phyloP scores from a whole-genome alignment of 2,113 vertebrate genomes.

The Sturnira hondurensis region DNA sequence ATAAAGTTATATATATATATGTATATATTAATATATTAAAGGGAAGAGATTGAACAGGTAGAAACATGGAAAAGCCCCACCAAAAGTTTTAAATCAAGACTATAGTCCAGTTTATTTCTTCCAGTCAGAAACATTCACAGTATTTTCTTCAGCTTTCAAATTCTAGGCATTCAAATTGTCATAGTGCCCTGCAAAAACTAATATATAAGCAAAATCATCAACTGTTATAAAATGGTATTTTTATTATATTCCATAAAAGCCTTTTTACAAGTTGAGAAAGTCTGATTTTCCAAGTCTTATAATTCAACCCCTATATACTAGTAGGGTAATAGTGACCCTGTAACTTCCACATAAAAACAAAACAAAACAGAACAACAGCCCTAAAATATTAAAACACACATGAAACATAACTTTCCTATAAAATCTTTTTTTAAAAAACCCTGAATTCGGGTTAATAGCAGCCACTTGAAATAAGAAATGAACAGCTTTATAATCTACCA shows the following conservation, averaged over 20 bases:
- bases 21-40: not conserved
- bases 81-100: constrained; percentile 46
- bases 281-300: not conserved
- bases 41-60: not conserved
- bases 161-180: constrained; percentile 78
- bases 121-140: constrained; percentile 59
- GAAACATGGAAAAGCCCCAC: constrained; percentile 43
- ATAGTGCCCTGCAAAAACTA: constrained; percentile 89
- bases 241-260: not conserved
- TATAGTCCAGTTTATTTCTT: constrained; percentile 63
- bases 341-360: not conserved
- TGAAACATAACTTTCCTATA: not conserved
- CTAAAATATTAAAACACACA: not conserved
- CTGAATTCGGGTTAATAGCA: not conserved
- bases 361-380: not conserved
- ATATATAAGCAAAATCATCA: constrained; percentile 23
- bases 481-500: not conserved
- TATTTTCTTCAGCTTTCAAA: constrained; percentile 45
- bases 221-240: not conserved
- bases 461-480: not conserved
- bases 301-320: not conserved
- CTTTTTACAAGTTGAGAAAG: not conserved
- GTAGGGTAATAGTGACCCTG: not conserved
- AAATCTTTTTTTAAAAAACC: not conserved
- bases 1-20: too few species aligned